phyloP scores from a whole-genome alignment of 2,797 vertebrate genomes.

The Eutrigla gurnardus region DNA sequence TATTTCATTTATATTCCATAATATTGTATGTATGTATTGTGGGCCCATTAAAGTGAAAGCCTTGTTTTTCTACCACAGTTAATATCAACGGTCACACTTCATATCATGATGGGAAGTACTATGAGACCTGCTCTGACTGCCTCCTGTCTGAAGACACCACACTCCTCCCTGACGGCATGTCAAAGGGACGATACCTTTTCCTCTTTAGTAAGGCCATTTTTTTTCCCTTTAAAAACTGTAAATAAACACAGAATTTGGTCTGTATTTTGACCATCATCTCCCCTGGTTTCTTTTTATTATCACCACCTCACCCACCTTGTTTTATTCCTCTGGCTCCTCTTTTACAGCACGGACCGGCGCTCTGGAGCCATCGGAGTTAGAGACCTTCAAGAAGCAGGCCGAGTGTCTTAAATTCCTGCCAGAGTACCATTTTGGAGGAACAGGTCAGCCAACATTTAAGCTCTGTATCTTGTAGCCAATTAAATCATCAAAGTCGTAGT shows the following conservation, averaged over 20 bases:
- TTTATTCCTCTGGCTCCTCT: background rate
- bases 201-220: constrained; percentile 72
- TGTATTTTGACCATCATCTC: background rate
- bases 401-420: constrained; percentile 74
- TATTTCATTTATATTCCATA: no score
- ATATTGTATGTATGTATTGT: background rate
- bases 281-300: background rate
- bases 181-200: constrained; percentile 78
- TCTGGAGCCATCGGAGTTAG: constrained; percentile 72
- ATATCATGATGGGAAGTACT: constrained; percentile 81
- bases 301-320: background rate
- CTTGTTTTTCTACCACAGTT: constrained; percentile 46
- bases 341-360: constrained; percentile 67
- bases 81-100: constrained; percentile 80
- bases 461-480: background rate
- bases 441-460: constrained; percentile 52
- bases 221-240: background rate
- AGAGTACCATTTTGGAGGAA: constrained; percentile 62
- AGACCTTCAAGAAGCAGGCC: constrained; percentile 80
- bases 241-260: background rate
- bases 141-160: constrained; percentile 81
- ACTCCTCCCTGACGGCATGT: constrained; percentile 72
- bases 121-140: constrained; percentile 77
- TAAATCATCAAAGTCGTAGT: no score
- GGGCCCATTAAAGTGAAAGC: background rate